Conservation (phyloP, 2,113 vertebrate genomes). For the Phasianus colchicus region DNA sequence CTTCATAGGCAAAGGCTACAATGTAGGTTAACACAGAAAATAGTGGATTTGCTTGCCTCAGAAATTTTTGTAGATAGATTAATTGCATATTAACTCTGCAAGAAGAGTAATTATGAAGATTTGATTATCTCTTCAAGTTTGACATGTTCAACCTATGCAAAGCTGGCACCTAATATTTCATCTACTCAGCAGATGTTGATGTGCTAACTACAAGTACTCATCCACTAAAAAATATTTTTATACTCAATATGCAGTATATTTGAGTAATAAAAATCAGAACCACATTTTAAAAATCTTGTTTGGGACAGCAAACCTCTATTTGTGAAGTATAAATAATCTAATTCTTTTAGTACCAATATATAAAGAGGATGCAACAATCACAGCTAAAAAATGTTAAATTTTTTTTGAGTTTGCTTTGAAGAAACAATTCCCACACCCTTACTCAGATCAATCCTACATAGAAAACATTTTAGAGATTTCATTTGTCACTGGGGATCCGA, state of each 20-base stretch:
- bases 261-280: not conserved
- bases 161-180: not conserved
- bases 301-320: not conserved
- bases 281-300: not conserved
- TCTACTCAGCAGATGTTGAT: not conserved
- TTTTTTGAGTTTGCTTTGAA: not conserved
- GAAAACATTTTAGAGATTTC: not conserved
- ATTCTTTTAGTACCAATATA: not conserved
- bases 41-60: not conserved
- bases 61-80: not conserved
- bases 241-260: not conserved
- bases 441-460: not conserved
- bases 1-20: not conserved
- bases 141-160: not conserved
- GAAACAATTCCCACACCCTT: not conserved
- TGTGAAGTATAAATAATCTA: not conserved
- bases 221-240: not conserved
- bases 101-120: not conserved
- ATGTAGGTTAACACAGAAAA: not conserved
- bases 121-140: not conserved
- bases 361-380: not conserved
- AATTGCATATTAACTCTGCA: not conserved
- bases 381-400: not conserved
- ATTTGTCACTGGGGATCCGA: not conserved
- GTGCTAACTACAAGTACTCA: not conserved